These are phyloP conservation scores for Gari tellinella DNA, from an alignment of 2,888 invertebrate species.

Conservation along the genomic window DNA sequence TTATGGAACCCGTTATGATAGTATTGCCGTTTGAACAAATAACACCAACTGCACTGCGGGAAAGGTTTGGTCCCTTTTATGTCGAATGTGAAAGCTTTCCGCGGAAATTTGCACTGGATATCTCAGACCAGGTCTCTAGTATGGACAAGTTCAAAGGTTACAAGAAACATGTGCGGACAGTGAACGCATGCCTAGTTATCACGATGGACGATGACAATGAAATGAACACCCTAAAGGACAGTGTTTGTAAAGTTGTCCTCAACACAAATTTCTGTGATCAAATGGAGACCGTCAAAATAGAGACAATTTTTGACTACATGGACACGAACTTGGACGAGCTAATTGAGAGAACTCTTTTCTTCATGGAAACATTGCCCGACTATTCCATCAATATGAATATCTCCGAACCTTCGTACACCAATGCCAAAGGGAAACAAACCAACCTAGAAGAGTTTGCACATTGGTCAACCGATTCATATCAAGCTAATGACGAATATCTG, in stretches of 20 bases:
- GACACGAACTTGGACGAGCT: slow-evolving; percentile 59
- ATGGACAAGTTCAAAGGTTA: slow-evolving; percentile 4
- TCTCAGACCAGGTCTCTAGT: slow-evolving; percentile 42
- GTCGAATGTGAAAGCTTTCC: slow-evolving; percentile 65
- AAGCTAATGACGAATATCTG: slow-evolving; percentile 13
- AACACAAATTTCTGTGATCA: slow-evolving; percentile 46
- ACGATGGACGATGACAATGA: slow-evolving; percentile 50
- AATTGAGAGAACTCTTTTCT: slow-evolving; percentile 51
- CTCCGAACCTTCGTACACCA: neutral
- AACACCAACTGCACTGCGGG: slow-evolving; percentile 18
- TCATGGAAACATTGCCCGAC: slow-evolving; percentile 57
- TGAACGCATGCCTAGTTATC: slow-evolving; percentile 42
- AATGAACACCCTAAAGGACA: slow-evolving; percentile 49
- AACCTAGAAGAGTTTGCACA: slow-evolving; percentile 27
- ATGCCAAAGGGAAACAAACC: slow-evolving; percentile 2
- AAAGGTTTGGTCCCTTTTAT: slow-evolving; percentile 45
- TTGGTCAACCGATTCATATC: slow-evolving; percentile 33
- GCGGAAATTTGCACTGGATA: slow-evolving; percentile 66
- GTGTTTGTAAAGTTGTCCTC: slow-evolving; percentile 58
- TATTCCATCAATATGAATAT: slow-evolving; percentile 10
- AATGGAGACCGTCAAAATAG: slow-evolving; percentile 41
- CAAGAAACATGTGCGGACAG: slow-evolving; percentile 2
- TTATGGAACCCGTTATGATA: slow-evolving; percentile 51
- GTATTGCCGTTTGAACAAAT: slow-evolving; percentile 49
- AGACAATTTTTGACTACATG: slow-evolving; percentile 64